Base-by-base conservation (phyloP, 2,797 vertebrate species). In the Platalea minor region DNA sequence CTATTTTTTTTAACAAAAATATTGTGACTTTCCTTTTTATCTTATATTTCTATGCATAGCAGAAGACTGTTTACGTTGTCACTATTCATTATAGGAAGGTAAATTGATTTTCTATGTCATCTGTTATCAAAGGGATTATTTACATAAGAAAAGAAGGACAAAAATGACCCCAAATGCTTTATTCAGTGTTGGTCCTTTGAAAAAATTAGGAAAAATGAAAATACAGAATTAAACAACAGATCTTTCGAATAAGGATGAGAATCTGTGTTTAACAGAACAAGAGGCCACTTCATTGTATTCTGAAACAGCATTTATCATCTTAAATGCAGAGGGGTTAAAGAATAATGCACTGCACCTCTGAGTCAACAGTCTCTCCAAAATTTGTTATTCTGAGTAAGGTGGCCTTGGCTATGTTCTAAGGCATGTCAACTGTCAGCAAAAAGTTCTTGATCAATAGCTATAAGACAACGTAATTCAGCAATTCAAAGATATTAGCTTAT, bases 41-140 rank as follows among this genome's bases (percentile, higher is more conserved):
- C 53, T 95, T 78, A 41, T 39, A 3, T 88, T 91, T 96, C 54
- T 78, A 24, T 63, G 13, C 5, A 85, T 59, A 79, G 57, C 51
- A 94, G 76, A 85, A 46, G 23, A 77, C 70, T 83, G 14, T 91
- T 96, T 93, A 59, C 6, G 39, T 11, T 85, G 53, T 85, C 81
- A 94, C 46, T 94, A 33, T 96, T 96, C 73, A 73, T 89, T 88
- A 87, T 73, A 72, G 17, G 45, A 79, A 89, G 41, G 29, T 51
- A 95, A 96, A 97, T 85, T 96, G 74, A 74, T 96, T 97, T 97
- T 41, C 83, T 15, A 20, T 88, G 68, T 93, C 28, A 92, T 94
- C 76, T 97, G 35, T 94, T 97, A 83, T 96, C 95, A 95, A 88
- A 93, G 67, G 39, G 59, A 88, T 51, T 95, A 91, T 94, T 97